Evolutionary conservation across 2,888 invertebrate genomes (phyloP).

Genomic region (Drosophila putrida): DNA sequence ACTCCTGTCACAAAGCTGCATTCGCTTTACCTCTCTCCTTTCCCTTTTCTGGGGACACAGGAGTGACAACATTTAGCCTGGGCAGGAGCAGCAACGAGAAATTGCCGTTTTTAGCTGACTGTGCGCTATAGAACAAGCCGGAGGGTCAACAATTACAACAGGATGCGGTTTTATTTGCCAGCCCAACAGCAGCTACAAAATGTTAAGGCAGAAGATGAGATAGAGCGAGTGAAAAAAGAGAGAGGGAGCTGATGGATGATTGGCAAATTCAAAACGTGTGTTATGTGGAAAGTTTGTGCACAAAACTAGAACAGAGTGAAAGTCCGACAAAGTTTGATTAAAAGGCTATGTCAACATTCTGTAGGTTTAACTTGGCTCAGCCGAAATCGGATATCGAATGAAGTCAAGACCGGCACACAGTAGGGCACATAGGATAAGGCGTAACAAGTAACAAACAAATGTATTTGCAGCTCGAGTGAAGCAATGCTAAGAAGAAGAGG

Average conservation of each 20-base stretch:
- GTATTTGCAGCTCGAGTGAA: conserved; percentile 20
- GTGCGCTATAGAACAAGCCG: conserved; percentile 16
- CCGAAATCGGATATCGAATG: conserved; percentile 15
- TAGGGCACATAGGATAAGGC: neutral
- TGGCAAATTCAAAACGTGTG: conserved; percentile 33
- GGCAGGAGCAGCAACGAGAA: conserved; percentile 1
- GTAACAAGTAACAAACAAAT: conserved; percentile 1
- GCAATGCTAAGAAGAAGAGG: neutral
- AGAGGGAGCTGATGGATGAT: neutral
- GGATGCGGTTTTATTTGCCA: conserved; percentile 29
- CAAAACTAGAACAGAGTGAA: conserved; percentile 29
- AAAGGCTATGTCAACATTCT: conserved; percentile 20
- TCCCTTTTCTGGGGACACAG: neutral
- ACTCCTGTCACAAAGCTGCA: conserved; percentile 19
- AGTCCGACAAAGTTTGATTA: conserved; percentile 43
- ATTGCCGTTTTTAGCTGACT: conserved; percentile 34
- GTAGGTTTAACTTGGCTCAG: neutral
- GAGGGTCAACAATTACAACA: conserved; percentile 6
- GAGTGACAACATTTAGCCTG: conserved; percentile 3
- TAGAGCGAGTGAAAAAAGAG: neutral
- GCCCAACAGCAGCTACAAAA: conserved; percentile 15
- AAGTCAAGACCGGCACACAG: neutral
- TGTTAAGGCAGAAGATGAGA: neutral
- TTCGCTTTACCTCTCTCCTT: neutral
- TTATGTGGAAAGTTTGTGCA: conserved; percentile 25